Base-by-base conservation (phyloP, 2,888 invertebrate species). In the Apantesis nais region DNA sequence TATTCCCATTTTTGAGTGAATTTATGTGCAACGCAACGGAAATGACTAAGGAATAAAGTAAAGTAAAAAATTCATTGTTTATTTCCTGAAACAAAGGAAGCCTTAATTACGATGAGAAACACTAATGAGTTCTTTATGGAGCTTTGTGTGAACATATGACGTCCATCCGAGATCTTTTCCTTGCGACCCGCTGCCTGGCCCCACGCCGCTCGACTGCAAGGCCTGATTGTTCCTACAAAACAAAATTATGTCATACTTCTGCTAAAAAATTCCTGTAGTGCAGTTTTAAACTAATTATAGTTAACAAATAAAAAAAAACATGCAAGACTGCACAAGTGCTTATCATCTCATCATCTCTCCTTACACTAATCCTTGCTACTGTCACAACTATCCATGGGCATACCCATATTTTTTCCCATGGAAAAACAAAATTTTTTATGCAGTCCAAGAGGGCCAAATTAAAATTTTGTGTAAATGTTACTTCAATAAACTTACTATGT, bases 221-320 rank as follows among this genome's bases (percentile, higher is more conserved):
- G 88, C 86, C 81, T 93, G 95, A 81, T 88, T 93, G 90, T 94
- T 95, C 95, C 95, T 95, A 89, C 34, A 72, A 79, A 74, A 77
- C 62, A 68, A 74, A 67, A n/a, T 25, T 63, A 37, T 29, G 19
- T 77, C 65, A 78, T 48, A 67, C 66, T 64, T 44, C 48, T 60
- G 25, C 29, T 29, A 1, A 44, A 34, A 72, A 55, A 25, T 5
- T n/a, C 12, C 19, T 14, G 3, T 37, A 25, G 16, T 37, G 2
- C 19, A 22, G 14, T 29, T 58, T n/a, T 66, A 71, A 58, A 60
- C 48, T 55, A 52, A 34, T 61, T 62, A 61, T 55, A n/a, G 16
- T 55, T 16, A 19, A 39, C 58, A 58, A 39, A 61, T 37, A 44
- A 66, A 48, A 58, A 37, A 52, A 3, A 34, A 66, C 82, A 82